Conservation (phyloP, 2,888 invertebrate species). For the Steromphala cineraria region DNA sequence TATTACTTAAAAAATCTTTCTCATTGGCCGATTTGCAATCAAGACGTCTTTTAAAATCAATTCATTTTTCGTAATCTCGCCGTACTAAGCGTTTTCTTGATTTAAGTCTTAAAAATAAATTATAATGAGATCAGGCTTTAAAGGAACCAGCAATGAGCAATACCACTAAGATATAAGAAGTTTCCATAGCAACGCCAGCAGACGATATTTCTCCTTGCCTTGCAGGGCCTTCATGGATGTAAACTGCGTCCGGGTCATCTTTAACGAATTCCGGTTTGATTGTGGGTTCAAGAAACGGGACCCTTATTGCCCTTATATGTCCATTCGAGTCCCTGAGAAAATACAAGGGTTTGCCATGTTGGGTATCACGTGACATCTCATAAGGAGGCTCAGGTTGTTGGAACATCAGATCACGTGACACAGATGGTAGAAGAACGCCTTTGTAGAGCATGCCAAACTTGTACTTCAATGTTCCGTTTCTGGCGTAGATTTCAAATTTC, state of each 20-base stretch:
- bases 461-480: not conserved
- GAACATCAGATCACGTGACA: not conserved
- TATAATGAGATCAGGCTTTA: too few relatives aligned
- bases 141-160: too few relatives aligned
- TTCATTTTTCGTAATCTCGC: too few relatives aligned
- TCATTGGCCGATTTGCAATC: too few relatives aligned
- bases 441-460: not conserved
- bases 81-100: too few relatives aligned
- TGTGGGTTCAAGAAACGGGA: not conserved
- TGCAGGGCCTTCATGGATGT: not conserved
- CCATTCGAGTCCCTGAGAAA: not conserved
- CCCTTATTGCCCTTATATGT: not conserved
- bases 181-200: too few relatives aligned
- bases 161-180: too few relatives aligned
- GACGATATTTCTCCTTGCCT: too few relatives aligned
- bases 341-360: not conserved
- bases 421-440: not conserved
- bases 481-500: not conserved
- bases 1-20: too few relatives aligned
- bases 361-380: not conserved
- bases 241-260: constrained; percentile 2
- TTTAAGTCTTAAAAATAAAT: too few relatives aligned
- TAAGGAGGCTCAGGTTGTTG: not conserved
- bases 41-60: too few relatives aligned
- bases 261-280: not conserved